Evolutionary conservation across 1,140 invertebrate genomes (phyloP).

Genomic region (Drosophila pseudoananassae): DNA sequence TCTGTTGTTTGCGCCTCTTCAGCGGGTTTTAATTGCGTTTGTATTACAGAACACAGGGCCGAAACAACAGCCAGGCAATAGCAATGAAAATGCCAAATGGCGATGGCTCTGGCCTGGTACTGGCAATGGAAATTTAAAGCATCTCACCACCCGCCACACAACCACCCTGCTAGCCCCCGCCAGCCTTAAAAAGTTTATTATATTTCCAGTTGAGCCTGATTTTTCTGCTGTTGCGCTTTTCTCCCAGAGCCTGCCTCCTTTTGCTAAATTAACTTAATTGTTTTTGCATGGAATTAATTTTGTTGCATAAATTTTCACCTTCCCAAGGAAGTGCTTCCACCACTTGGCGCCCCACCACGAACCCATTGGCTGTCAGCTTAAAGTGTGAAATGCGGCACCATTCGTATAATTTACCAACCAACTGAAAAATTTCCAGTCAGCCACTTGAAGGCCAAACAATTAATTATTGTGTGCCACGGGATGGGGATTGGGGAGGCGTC

Average conservation of each 20-base stretch:
- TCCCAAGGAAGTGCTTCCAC: conserved; percentile 19
- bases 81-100: conserved; percentile 41
- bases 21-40: conserved; percentile 83
- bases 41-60: conserved; percentile 65
- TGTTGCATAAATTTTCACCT: conserved; percentile 79
- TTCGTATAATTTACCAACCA: conserved; percentile 71
- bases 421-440: conserved; percentile 63
- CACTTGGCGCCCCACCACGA: background rate
- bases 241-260: conserved; percentile 36
- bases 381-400: conserved; percentile 77
- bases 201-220: conserved; percentile 78
- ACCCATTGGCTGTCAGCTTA: conserved; percentile 60
- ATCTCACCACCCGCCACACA: conserved; percentile 30
- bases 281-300: conserved; percentile 83
- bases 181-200: conserved; percentile 68
- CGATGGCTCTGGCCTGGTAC: conserved; percentile 26
- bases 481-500: background rate
- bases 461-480: conserved; percentile 67
- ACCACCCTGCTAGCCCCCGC: background rate
- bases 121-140: conserved; percentile 75
- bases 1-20: conserved; percentile 80
- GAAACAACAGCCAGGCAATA: conserved; percentile 37
- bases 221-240: conserved; percentile 74
- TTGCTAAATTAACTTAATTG: conserved; percentile 83
- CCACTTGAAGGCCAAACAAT: conserved; percentile 70